Evolutionary conservation across 2,113 vertebrate genomes (phyloP).

Genomic region (Zapus hudsonius): DNA sequence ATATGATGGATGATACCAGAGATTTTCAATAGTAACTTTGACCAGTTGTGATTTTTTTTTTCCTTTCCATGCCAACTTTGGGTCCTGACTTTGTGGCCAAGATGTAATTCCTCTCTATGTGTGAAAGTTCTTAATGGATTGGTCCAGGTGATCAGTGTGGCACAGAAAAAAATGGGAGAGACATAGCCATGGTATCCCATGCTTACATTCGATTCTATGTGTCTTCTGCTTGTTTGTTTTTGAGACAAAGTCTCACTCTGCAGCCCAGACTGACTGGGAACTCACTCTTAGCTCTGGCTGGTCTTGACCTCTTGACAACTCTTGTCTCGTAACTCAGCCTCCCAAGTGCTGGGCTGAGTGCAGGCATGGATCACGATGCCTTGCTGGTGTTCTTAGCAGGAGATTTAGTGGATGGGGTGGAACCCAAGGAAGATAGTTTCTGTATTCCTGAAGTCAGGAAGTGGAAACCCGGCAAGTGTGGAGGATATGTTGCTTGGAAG

Average conservation of each 20-base stretch:
- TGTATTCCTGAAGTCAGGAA: neutral
- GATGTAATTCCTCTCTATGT: neutral
- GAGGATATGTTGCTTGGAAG: neutral
- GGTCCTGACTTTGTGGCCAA: neutral
- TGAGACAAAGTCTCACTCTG: neutral
- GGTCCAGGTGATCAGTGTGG: neutral
- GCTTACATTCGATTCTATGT: neutral
- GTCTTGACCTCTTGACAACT: neutral
- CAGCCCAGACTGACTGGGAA: neutral
- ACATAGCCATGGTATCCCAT: neutral
- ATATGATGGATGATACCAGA: neutral
- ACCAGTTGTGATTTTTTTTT: neutral
- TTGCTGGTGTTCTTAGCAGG: neutral
- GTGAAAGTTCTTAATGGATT: neutral
- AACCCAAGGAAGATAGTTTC: neutral
- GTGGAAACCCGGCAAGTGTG: neutral
- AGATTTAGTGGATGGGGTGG: neutral
- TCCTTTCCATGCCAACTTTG: neutral
- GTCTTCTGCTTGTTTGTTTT: neutral
- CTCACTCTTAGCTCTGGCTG: neutral
- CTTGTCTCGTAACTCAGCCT: neutral
- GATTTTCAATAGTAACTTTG: slow-evolving; percentile 37
- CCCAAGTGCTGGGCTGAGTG: neutral
- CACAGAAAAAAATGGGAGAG: neutral
- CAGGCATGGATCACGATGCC: neutral